Percentiles rank a stretch among this genome's conserved stretches.
These are phyloP conservation scores for Cephus spinipes DNA, from an alignment of 2,888 invertebrate genomes.

Conservation along the genomic window DNA sequence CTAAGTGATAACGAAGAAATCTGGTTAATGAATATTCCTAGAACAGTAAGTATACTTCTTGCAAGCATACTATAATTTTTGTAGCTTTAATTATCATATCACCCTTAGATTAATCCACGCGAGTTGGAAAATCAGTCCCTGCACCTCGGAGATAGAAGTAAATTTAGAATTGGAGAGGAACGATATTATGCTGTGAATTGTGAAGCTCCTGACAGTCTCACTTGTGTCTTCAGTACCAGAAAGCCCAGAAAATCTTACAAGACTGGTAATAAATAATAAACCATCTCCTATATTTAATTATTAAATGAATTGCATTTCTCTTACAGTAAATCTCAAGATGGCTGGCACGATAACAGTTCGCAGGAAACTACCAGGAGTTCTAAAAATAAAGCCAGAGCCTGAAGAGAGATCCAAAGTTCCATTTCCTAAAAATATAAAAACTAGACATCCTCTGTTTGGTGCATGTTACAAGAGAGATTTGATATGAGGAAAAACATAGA, in stretches of 20 bases:
- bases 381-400: constrained; percentile 9
- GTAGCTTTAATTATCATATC: not conserved
- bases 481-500: too few species aligned
- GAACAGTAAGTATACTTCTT: constrained; percentile 25
- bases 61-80: not conserved
- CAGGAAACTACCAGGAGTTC: constrained; percentile 27
- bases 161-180: constrained; percentile 32
- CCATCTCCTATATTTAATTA: too few species aligned
- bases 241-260: constrained; percentile 6
- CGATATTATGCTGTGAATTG: constrained; percentile 30
- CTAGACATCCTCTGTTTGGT: constrained; percentile 37
- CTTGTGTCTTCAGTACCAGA: constrained; percentile 32
- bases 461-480: not conserved
- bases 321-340: constrained; percentile 35
- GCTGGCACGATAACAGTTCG: constrained; percentile 29
- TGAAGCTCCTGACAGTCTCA: constrained; percentile 25
- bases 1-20: constrained; percentile 34
- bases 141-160: constrained; percentile 32
- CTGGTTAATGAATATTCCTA: constrained; percentile 36
- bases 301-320: not conserved
- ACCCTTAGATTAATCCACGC: not conserved
- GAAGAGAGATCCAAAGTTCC: constrained; percentile 23
- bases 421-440: constrained; percentile 33
- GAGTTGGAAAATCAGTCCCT: constrained; percentile 31
- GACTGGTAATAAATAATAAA: constrained; percentile 15